Percentiles rank a stretch among this genome's conserved stretches.
phyloP scores from a whole-genome alignment of 2,888 invertebrate species.

The Protophormia terraenovae region DNA sequence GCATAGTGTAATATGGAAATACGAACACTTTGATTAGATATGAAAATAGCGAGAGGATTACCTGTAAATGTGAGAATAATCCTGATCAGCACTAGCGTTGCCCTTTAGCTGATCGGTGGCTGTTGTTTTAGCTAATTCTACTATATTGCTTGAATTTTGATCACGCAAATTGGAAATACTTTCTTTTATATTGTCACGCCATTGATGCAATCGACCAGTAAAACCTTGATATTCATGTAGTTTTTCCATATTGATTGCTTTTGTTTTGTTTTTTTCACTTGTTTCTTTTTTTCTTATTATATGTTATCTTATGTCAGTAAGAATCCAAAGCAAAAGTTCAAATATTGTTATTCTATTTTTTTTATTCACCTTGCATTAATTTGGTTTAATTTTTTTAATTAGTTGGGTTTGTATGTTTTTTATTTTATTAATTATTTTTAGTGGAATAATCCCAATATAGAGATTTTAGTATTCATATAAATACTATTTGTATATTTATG shows the following conservation, averaged over 20 bases:
- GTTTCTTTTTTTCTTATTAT: background rate
- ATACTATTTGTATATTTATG: too few relatives aligned
- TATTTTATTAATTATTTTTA: too few relatives aligned
- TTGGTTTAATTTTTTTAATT: too few relatives aligned
- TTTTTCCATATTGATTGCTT: constrained; percentile 88
- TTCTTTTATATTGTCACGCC: constrained; percentile 85
- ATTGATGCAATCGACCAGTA: constrained; percentile 86
- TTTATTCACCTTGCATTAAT: background rate
- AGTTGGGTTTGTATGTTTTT: too few relatives aligned
- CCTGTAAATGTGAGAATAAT: constrained; percentile 87
- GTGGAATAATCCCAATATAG: too few relatives aligned
- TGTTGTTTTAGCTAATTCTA: constrained; percentile 81
- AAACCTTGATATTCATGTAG: constrained; percentile 90
- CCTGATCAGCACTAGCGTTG: constrained; percentile 80
- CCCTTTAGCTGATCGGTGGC: constrained; percentile 77
- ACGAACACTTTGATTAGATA: too few relatives aligned
- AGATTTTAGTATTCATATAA: too few relatives aligned
- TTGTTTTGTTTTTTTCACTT: too few relatives aligned
- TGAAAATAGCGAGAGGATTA: too few relatives aligned
- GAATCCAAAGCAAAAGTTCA: background rate
- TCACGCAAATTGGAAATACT: constrained; percentile 85
- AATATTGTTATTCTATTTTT: background rate
- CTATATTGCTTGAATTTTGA: constrained; percentile 83
- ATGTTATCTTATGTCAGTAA: background rate
- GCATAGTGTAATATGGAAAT: too few relatives aligned